Percentiles rank a stretch among this genome's conserved stretches.
Evolutionary conservation across 2,888 invertebrate species (phyloP).

Genomic region (Aspidiotus destructor): DNA sequence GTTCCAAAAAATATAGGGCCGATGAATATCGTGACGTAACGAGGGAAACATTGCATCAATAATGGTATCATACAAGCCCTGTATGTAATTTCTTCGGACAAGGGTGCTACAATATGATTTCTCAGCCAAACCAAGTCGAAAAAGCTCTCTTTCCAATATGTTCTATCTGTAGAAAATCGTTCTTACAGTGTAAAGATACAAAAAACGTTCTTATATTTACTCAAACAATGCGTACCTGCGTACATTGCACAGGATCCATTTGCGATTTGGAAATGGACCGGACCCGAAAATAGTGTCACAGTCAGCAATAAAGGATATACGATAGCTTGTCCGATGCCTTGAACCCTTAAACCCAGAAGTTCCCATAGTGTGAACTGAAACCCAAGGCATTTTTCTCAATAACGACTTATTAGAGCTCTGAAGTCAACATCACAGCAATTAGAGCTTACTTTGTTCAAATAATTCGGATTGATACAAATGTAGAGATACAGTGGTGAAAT

Average conservation of each 20-base stretch:
- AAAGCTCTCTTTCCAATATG: slow-evolving; percentile 61
- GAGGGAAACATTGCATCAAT: slow-evolving; percentile 68
- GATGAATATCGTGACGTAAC: slow-evolving; percentile 64
- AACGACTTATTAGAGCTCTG: slow-evolving; percentile 6
- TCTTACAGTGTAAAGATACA: not conserved
- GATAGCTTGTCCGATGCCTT: slow-evolving; percentile 63
- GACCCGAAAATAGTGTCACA: slow-evolving; percentile 71
- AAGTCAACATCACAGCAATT: slow-evolving; percentile 13
- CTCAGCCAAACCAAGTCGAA: slow-evolving; percentile 74
- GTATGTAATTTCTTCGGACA: slow-evolving; percentile 93
- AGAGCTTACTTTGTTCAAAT: slow-evolving; percentile 48
- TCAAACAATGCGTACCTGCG: not conserved
- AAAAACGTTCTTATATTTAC: not conserved
- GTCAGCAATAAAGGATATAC: slow-evolving; percentile 68
- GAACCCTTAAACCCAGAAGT: slow-evolving; percentile 62
- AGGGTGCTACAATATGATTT: slow-evolving; percentile 80
- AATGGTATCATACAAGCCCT: slow-evolving; percentile 90
- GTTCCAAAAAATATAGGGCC: slow-evolving; percentile 88
- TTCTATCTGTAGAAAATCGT: slow-evolving; percentile 48
- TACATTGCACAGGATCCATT: slow-evolving; percentile 41
- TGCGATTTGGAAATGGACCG: slow-evolving; percentile 48
- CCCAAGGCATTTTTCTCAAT: slow-evolving; percentile 31
- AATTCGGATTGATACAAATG: slow-evolving; percentile 55
- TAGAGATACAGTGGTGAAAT: slow-evolving; percentile 69
- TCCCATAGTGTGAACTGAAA: slow-evolving; percentile 55